These are phyloP conservation scores for Gasteruption jaculator DNA, from an alignment of 2,888 invertebrate species.

Conservation along the genomic window DNA sequence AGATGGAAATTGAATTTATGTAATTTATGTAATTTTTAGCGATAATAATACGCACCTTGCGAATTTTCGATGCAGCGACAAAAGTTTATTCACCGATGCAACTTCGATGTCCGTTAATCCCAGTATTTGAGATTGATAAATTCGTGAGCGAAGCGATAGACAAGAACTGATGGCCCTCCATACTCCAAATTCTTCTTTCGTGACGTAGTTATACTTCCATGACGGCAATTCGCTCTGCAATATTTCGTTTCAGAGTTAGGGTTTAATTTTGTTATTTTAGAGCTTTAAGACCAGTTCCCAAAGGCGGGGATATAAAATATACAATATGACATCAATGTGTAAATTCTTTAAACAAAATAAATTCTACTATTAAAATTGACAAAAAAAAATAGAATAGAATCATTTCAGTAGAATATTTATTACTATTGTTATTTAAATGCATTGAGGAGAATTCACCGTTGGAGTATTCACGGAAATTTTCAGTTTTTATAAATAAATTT, in stretches of 20 bases:
- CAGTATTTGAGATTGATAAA: constrained; percentile 28
- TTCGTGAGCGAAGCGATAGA: constrained; percentile 38
- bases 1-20: constrained; percentile 7
- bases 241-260: too few relatives aligned
- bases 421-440: too few relatives aligned
- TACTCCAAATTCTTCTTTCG: constrained; percentile 25
- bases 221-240: constrained; percentile 52
- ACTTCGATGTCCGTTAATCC: constrained; percentile 28
- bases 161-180: constrained; percentile 40
- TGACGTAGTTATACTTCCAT: constrained; percentile 56
- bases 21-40: constrained; percentile 2
- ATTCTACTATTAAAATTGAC: constrained; percentile 11
- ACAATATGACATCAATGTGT: too few relatives aligned
- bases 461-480: too few relatives aligned
- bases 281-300: too few relatives aligned
- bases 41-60: constrained; percentile 30
- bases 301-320: too few relatives aligned
- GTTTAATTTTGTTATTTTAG: too few relatives aligned
- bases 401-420: constrained; percentile 5
- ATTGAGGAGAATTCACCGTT: too few relatives aligned
- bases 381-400: constrained; percentile 6
- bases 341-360: too few relatives aligned
- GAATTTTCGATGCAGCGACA: constrained; percentile 38
- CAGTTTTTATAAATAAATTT: too few relatives aligned
- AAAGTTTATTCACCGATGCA: constrained; percentile 40